These are phyloP conservation scores for Latrodectus hesperus DNA, from an alignment of 2,888 invertebrate species.

Conservation along the genomic window DNA sequence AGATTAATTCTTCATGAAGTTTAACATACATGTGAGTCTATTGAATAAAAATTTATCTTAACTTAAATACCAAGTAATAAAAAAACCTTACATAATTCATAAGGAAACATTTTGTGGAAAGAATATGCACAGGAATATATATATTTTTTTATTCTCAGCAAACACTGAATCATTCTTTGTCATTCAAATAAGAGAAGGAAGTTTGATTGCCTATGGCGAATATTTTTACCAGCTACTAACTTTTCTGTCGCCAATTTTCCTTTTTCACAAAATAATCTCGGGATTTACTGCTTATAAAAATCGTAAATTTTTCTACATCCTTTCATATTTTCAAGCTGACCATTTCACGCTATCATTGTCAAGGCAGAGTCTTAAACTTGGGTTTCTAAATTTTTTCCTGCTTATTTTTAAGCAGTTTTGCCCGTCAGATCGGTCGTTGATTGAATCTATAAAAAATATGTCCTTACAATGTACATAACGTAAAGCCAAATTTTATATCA, in stretches of 20 bases:
- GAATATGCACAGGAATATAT: background rate
- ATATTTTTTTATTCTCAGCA: background rate
- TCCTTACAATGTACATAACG: background rate
- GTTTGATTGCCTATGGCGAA: background rate
- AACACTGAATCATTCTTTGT: constrained; percentile 19
- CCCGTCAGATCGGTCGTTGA: background rate
- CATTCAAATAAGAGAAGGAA: background rate
- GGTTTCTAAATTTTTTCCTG: background rate
- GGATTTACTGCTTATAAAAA: constrained; percentile 1
- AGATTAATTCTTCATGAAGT: no score
- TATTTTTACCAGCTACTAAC: background rate
- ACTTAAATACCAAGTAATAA: no score
- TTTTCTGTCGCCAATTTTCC: background rate
- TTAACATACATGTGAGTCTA: no score
- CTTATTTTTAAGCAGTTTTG: constrained; percentile 5
- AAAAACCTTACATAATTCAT: background rate
- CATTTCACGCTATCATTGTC: background rate
- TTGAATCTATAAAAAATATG: background rate
- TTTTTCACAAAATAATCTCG: background rate
- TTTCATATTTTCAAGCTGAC: background rate
- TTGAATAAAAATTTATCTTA: no score
- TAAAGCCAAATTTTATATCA: background rate
- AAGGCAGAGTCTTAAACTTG: background rate
- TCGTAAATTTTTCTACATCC: constrained; percentile 13
- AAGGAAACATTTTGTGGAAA: background rate